These are phyloP conservation scores for Rynchops niger DNA, from an alignment of 2,113 vertebrate species.

Conservation along the genomic window DNA sequence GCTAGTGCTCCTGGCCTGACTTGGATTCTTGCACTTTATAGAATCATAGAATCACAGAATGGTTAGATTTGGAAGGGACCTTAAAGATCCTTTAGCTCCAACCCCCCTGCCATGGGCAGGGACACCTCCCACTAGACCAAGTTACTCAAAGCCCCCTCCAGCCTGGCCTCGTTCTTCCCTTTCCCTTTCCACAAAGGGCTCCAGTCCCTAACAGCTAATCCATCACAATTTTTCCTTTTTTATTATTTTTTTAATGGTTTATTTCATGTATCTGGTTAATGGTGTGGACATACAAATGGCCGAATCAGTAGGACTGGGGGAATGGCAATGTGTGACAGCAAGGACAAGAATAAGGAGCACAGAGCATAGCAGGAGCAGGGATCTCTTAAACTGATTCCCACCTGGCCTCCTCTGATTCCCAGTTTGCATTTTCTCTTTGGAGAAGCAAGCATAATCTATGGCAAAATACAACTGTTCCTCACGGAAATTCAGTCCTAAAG, in stretches of 20 bases:
- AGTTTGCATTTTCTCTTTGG: neutral
- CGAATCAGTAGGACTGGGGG: neutral
- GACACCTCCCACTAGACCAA: too few species aligned
- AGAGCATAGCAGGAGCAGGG: neutral
- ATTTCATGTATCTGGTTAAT: neutral
- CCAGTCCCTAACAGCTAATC: neutral
- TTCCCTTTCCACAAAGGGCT: neutral
- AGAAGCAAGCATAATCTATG: neutral
- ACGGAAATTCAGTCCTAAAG: neutral
- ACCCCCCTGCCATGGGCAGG: too few species aligned
- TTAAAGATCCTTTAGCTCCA: too few species aligned
- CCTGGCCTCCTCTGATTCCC: neutral
- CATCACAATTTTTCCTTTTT: neutral
- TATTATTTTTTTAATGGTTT: neutral
- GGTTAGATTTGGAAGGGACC: too few species aligned
- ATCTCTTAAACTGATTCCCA: neutral
- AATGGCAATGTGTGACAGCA: neutral
- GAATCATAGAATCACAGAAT: too few species aligned
- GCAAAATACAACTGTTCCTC: neutral
- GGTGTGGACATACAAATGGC: neutral
- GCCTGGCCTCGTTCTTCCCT: neutral
- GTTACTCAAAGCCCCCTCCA: too few species aligned
- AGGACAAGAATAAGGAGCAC: neutral
- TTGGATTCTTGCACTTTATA: neutral
- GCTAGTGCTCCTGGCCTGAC: neutral